Base-by-base conservation (phyloP, 2,888 invertebrate genomes). In the Drosophila pseudotakahashii region DNA sequence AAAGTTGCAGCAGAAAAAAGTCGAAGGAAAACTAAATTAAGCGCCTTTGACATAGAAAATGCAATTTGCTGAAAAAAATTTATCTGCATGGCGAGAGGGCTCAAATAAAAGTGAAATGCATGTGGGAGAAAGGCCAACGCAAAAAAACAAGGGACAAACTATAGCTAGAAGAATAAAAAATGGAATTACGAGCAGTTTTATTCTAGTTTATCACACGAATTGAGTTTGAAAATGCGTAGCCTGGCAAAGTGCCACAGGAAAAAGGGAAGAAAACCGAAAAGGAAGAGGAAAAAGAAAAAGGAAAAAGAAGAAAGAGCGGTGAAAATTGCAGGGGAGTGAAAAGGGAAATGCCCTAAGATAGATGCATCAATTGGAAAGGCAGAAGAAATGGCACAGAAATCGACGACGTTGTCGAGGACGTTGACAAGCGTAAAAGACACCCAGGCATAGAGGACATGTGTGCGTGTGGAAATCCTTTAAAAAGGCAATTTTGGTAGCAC, bases 401-500 rank as follows among this genome's bases (percentile, higher is more conserved):
- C 80, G 77, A 75, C 71, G 51, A 58, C 42, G 63, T 58, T 58
- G 57, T 73, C 73, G 73, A 67, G 59, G 67, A 80, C 66, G 80
- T 74, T 79, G 83, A 73, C 83, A 79, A 73, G 83, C 76, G 82
- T 81, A 60, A 84, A 79, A 78, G 79, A 75, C 75, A 78, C 55
- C 57, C 55, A 58, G 64, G 64, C 39, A 54, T 16, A 55, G 62
- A 76, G 71, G 76, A 68, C 62, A 64, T 66, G 44, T 58, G 32
- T 55, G 77, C 74, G 76, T 77, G 73, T 75, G 75, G 51, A 88
- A 85, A 85, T 88, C 89, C 89, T 88, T 85, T 88, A 87, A 85
- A 85, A 85, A 87, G 89, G 89, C 89, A 88, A 85, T 89, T 82
- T 85, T 71, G 89, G 66, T 79, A 87, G 84, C 89, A 84, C 84